Base-by-base conservation (phyloP, 1,140 invertebrate species). In the Drepana arcuata region DNA sequence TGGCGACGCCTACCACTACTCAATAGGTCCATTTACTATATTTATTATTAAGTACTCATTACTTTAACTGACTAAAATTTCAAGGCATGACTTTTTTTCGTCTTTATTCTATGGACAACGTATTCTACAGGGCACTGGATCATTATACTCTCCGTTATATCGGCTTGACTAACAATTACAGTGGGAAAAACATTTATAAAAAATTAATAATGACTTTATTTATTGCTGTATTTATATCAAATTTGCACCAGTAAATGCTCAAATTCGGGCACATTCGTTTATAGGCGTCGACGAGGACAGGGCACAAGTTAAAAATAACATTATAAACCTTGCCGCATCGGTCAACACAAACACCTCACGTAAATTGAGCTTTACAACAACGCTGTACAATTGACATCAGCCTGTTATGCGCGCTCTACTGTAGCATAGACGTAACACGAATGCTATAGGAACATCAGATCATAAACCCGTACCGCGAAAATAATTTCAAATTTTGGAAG, bases 371-470 rank as follows among this genome's bases (percentile, higher is more conserved):
- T 72, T 66, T 59, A 63, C 68, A 68, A 77, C 69, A 70, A 72
- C 72, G 42, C 38, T 43, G 24, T 48, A 74, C 64, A 73, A 81
- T 74, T 77, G 73, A 78, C 73, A 73, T 57, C 29, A 50, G 57
- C 53, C 53, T 48, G 53, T 60, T 53, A 38, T 45, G 48, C 41
- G 46, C 43, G 56, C 54, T 41, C 58, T 65, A 70, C 63, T 68
- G 65, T 61, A 65, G 64, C 57, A 50, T 60, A 65, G 53, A 67
- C 51, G 48, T 69, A 61, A 63, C 62, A 61, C 58, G 58, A 71
- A 63, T 62, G 67, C 59, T 49, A 66, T 81, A 79, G 77, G 74
- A 79, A 79, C 77, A 81, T 79, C 72, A 77, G 68, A 77, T 77
- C 74, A 72, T 70, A 60, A 77, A 81, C 77, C 77, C 77, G 77